Evolutionary conservation across 2,113 vertebrate genomes (phyloP), one percentile per base, ranked within the genome.

Genomic region (Malaclemys terrapin): DNA sequence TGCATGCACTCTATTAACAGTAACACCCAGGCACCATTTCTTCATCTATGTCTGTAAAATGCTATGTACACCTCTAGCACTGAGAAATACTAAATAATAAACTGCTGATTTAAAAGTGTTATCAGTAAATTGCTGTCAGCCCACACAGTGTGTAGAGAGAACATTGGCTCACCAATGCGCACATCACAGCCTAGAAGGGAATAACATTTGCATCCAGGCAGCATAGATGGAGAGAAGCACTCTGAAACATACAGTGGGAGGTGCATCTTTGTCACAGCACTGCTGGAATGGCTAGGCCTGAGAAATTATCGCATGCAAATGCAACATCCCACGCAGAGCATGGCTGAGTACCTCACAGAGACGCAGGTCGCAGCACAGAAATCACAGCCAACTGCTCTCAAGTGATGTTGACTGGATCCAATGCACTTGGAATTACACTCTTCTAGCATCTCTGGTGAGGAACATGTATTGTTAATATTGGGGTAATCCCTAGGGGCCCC

Each of bases 31-130:
- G 65, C 17, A 20, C 65, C 65, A 38, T 56, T 22, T 52, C 38
- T 85, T 50, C 65, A 76, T 57, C 65, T 59, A 13, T 59, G 47
- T 78, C 27, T 92, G 54, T 91, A 82, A 94, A 95, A 92, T 89
- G 57, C 53, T 85, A 56, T 45, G 17, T 22, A 54, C 53, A 56
- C 91, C 57, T 54, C 78, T 94, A 19, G 94, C 92, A 69, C 76
- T 92, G 31, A 57, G 53, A 90, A 80, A 35, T 69, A 85, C 49
- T 84, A 84, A 93, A 89, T 84, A 42, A 80, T 35, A 86, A 91
- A 42, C 65, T 54, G 69, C 69, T 85, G 87, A 89, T 87, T 83
- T 84, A 88, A 84, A 84, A 52, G 25, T 76, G 89, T 20, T 89
- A 69, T 54, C 76, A 87, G 53, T 53, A 59, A 79, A 88, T 38